A percentile compares a stretch with the other conserved stretches of the same genome.
phyloP scores from a whole-genome alignment of 2,113 vertebrate species.

The Dicentrarchus labrax region DNA sequence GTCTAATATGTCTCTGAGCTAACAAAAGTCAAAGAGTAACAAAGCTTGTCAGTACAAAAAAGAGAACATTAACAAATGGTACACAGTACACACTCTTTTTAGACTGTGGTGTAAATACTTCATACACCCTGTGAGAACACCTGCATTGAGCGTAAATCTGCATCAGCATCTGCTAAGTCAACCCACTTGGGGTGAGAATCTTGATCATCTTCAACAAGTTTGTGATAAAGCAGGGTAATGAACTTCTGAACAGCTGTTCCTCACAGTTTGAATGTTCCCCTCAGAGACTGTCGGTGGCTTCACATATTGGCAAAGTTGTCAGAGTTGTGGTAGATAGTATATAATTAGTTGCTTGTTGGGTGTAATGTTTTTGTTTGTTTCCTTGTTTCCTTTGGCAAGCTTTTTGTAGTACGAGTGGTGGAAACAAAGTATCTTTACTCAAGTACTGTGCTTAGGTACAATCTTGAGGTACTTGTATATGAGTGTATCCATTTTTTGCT shows the following conservation, averaged over 20 bases:
- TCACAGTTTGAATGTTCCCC: constrained; percentile 44
- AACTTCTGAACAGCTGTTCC: constrained; percentile 64
- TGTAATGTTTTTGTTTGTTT: not conserved
- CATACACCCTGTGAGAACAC: constrained; percentile 28
- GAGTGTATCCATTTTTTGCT: too few relatives aligned
- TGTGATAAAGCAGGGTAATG: constrained; percentile 48
- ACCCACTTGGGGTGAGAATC: constrained; percentile 45
- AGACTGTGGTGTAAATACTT: constrained; percentile 35
- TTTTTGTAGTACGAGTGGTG: not conserved
- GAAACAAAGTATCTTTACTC: not conserved
- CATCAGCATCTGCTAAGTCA: constrained; percentile 54
- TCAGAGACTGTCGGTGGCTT: constrained; percentile 36
- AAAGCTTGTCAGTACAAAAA: not conserved
- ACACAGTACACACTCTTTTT: not conserved
- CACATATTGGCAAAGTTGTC: constrained; percentile 10
- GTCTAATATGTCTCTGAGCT: not conserved
- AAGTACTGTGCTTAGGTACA: too few relatives aligned
- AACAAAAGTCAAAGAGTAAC: not conserved
- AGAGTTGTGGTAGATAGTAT: constrained; percentile 19
- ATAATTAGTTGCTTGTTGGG: constrained; percentile 17
- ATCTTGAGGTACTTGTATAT: too few relatives aligned
- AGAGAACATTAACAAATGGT: not conserved
- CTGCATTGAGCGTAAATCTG: constrained; percentile 60
- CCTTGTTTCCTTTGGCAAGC: not conserved
- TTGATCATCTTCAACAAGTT: constrained; percentile 65